Conservation (phyloP, 2,888 invertebrate genomes). For the Carterocephalus palaemon region DNA sequence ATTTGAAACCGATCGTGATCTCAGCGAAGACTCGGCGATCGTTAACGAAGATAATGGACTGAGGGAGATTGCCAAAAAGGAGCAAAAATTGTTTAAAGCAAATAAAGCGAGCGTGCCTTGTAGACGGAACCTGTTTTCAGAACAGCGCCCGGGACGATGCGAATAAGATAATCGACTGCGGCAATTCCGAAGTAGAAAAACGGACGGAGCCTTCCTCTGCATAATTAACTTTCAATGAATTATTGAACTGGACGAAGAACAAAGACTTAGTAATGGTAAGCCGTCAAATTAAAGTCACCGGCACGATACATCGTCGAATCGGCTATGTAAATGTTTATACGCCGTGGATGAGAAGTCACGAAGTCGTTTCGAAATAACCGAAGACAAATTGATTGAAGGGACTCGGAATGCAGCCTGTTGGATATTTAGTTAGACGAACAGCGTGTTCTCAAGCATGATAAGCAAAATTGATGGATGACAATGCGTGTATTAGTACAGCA, state of each 20-base stretch:
- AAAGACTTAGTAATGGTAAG: slow-evolving; percentile 23
- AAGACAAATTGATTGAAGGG: slow-evolving; percentile 64
- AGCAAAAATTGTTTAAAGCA: slow-evolving; percentile 74
- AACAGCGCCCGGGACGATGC: slow-evolving; percentile 52
- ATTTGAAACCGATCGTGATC: slow-evolving; percentile 66
- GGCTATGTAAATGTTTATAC: slow-evolving; percentile 22
- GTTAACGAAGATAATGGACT: slow-evolving; percentile 70
- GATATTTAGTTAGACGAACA: slow-evolving; percentile 43
- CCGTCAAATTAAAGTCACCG: slow-evolving; percentile 22
- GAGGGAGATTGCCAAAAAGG: slow-evolving; percentile 69
- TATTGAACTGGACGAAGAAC: slow-evolving; percentile 48
- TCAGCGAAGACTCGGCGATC: slow-evolving; percentile 67
- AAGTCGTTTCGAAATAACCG: slow-evolving; percentile 51
- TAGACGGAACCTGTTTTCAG: slow-evolving; percentile 58
- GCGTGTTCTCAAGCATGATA: slow-evolving; percentile 54
- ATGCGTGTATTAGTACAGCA: slow-evolving; percentile 49
- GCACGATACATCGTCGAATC: slow-evolving; percentile 24
- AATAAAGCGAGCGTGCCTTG: slow-evolving; percentile 69
- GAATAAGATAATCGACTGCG: slow-evolving; percentile 72
- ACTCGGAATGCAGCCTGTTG: slow-evolving; percentile 44
- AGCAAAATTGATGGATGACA: slow-evolving; percentile 70
- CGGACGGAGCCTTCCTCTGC: slow-evolving; percentile 47
- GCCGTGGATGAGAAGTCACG: slow-evolving; percentile 34
- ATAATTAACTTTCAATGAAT: slow-evolving; percentile 51
- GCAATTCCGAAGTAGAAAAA: slow-evolving; percentile 45